Percentiles rank a stretch among this genome's conserved stretches.
Evolutionary conservation across 1,140 invertebrate species (phyloP).

Genomic region (Drosophila triauraria): DNA sequence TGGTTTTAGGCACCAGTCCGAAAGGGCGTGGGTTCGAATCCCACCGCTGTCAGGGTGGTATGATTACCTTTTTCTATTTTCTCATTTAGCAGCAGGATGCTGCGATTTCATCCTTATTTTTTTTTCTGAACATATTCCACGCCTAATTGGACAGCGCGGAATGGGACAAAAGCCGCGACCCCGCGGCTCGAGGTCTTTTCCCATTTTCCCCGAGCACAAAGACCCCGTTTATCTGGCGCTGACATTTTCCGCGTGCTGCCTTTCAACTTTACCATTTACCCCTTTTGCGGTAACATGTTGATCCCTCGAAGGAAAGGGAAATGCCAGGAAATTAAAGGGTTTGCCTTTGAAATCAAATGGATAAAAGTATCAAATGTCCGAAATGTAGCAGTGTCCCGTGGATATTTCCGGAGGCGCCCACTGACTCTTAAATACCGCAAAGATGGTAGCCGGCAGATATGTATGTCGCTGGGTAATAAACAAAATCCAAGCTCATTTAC

Average conservation of each 20-base stretch:
- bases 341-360: constrained; percentile 53
- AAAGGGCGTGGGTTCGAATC: constrained; percentile 93
- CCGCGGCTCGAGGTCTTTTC: constrained; percentile 20
- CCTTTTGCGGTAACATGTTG: constrained; percentile 75
- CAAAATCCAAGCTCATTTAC: constrained; percentile 19
- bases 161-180: constrained; percentile 19
- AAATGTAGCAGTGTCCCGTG: constrained; percentile 28
- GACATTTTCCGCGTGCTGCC: constrained; percentile 71
- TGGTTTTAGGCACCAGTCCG: constrained; percentile 93
- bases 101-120: neutral
- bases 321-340: constrained; percentile 80
- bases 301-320: constrained; percentile 73
- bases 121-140: constrained; percentile 15
- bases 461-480: constrained; percentile 6
- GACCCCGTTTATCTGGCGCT: constrained; percentile 68
- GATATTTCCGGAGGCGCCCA: constrained; percentile 36
- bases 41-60: constrained; percentile 88
- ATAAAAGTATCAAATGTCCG: constrained; percentile 60
- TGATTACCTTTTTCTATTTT: constrained; percentile 15
- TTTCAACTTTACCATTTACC: constrained; percentile 41
- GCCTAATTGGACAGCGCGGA: constrained; percentile 58
- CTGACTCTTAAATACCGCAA: constrained; percentile 54
- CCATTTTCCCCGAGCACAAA: constrained; percentile 52
- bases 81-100: constrained; percentile 33
- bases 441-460: constrained; percentile 24